Evolutionary conservation across 1,140 invertebrate genomes (phyloP), one percentile per base, ranked within the genome.

Genomic region (Ylistrum balloti): DNA sequence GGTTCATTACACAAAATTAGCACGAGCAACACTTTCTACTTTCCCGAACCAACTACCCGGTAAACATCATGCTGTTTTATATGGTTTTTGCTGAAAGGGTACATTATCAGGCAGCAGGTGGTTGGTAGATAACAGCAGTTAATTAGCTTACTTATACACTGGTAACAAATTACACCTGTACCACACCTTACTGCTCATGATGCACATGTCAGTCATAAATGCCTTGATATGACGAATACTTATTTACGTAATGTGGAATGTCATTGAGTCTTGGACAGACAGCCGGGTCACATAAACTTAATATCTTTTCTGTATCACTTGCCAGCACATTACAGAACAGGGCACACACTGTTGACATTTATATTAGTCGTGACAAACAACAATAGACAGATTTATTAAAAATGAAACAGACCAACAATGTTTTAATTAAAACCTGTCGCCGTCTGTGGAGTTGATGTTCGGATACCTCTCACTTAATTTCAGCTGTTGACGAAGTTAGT

Each of bases 151-250:
- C 20, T n/a, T 74, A 28, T 74, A 74, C 56, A 17, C 56, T 1
- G 56, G n/a, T 74, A 1, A 74, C 56, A 45, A 45, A 45, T 45
- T 45, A 74, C 56, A 74, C 22, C n/a, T 74, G 56, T 74, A 74
- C 56, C 56, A 74, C 56, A 74, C 56, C 22, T 74, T 22, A 74
- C n/a, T n/a, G n/a, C 2, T 74, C 56, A n/a, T 74, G 5, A 74
- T n/a, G 41, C 41, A 74, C 56, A 74, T 74, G 56, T 74, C 56
- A 74, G n/a, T 74, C n/a, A 5, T 74, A 28, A 74, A 74, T 74
- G 56, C 28, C 56, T 28, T n/a, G 1, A 74, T 28, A 74, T 74
- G 56, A 74, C 56, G 22, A 74, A 28, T 7, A 5, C 22, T 74
- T 28, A 74, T 74, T 74, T 74, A 74, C 56, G 28, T 74, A 17